Evolutionary conservation across 2,797 vertebrate genomes (phyloP).

Genomic region (Yasuhikotakia modesta): DNA sequence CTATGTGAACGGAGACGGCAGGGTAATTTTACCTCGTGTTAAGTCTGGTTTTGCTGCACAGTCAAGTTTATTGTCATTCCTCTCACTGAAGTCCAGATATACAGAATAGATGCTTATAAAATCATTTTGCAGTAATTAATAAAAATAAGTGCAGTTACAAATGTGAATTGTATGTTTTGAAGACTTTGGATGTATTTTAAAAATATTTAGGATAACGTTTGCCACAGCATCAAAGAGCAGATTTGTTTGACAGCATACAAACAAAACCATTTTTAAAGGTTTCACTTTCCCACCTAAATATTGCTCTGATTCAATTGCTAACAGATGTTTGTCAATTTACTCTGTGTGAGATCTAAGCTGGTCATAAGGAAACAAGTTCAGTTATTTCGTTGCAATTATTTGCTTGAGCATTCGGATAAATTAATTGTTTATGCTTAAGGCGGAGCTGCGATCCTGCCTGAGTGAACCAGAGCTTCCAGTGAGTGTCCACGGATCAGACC

Average conservation of each 20-base stretch:
- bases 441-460: conserved; percentile 87
- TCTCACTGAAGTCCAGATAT: neutral
- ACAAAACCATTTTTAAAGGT: neutral
- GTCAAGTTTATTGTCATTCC: neutral
- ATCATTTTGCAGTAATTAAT: neutral
- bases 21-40: conserved; percentile 64
- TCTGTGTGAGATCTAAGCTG: neutral
- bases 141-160: neutral
- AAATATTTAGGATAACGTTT: too few relatives aligned
- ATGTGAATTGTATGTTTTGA: neutral
- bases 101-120: neutral
- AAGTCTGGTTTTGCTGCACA: neutral
- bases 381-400: neutral
- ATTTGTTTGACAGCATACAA: neutral
- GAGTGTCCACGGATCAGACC: conserved; percentile 70
- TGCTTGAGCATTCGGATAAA: neutral
- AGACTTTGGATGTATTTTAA: neutral
- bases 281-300: neutral
- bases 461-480: conserved; percentile 90
- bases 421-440: conserved; percentile 66
- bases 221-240: neutral
- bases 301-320: neutral
- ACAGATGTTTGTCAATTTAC: neutral
- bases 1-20: conserved; percentile 85
- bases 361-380: too few relatives aligned